Evolutionary conservation across 2,888 invertebrate genomes (phyloP).

Genomic region (Eupelmus urozonus): DNA sequence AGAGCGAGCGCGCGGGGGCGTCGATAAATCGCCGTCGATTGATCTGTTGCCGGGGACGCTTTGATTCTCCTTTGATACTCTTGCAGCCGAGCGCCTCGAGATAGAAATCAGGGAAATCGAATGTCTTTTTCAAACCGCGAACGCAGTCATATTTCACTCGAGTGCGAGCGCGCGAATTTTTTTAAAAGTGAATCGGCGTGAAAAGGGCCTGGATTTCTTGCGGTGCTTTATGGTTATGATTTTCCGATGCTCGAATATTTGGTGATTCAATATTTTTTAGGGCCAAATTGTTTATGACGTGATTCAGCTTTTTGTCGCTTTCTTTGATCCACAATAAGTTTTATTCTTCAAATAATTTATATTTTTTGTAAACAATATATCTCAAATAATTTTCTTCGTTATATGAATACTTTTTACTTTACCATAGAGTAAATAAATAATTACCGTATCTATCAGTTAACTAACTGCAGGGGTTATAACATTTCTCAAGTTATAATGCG

Average conservation of each 20-base stretch:
- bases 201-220: too few species aligned
- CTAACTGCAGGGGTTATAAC: constrained; percentile 13
- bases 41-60: constrained; percentile 29
- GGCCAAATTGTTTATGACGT: too few species aligned
- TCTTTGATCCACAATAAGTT: too few species aligned
- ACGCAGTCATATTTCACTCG: constrained; percentile 17
- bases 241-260: too few species aligned
- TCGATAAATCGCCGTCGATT: constrained; percentile 48
- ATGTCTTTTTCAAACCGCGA: constrained; percentile 26
- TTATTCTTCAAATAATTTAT: too few species aligned
- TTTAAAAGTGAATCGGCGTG: not conserved
- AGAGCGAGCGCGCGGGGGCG: not conserved
- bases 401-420: too few species aligned
- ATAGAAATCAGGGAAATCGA: constrained; percentile 28
- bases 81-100: not conserved
- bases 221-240: too few species aligned
- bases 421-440: too few species aligned
- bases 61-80: constrained; percentile 45
- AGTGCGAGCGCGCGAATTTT: not conserved
- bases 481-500: constrained; percentile 44
- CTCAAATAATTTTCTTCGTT: too few species aligned
- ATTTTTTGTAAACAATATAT: too few species aligned
- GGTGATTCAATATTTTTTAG: too few species aligned
- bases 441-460: not conserved
- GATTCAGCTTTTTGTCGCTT: too few species aligned